A percentile compares a stretch with the other conserved stretches of the same genome.
Conservation (phyloP, 2,113 vertebrate species). For the Chaetodon auriga region DNA sequence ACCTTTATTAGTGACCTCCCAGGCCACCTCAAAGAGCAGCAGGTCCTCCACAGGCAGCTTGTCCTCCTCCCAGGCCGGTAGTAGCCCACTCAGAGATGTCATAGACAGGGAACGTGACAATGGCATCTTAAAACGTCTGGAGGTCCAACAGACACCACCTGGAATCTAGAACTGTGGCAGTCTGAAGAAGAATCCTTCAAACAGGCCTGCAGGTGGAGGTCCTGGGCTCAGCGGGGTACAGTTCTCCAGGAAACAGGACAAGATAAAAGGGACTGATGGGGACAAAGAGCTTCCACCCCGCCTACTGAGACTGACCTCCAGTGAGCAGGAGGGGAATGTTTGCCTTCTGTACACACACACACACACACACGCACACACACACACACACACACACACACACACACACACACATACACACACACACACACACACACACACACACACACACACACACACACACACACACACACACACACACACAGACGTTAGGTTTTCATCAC, state of each 20-base stretch:
- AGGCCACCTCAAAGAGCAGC: slow-evolving; percentile 94
- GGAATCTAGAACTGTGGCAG: background rate
- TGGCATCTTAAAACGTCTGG: slow-evolving; percentile 83
- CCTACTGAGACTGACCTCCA: slow-evolving; percentile 37
- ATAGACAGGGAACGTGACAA: slow-evolving; percentile 92
- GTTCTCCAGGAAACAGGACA: slow-evolving; percentile 11
- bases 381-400: slow-evolving; percentile 8
- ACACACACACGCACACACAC: slow-evolving; percentile 6
- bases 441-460: slow-evolving; percentile 8
- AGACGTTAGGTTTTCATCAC: too few relatives aligned
- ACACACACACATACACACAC: slow-evolving; percentile 5
- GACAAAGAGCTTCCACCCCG: slow-evolving; percentile 18
- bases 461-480: slow-evolving; percentile 1
- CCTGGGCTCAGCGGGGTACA: slow-evolving; percentile 19
- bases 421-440: slow-evolving; percentile 6
- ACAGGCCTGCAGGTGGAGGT: slow-evolving; percentile 12
- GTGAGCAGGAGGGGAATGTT: background rate
- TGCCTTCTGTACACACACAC: slow-evolving; percentile 20
- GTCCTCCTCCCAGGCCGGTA: slow-evolving; percentile 91
- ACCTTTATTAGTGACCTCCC: slow-evolving; percentile 99
- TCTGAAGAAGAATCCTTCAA: slow-evolving; percentile 1
- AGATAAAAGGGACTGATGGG: slow-evolving; percentile 14
- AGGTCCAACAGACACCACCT: background rate
- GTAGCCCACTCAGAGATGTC: slow-evolving; percentile 89
- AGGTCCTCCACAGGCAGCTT: slow-evolving; percentile 91